Evolutionary conservation across 1,140 invertebrate genomes (phyloP), one percentile per base, ranked within the genome.

Genomic region (Penaeus vannamei): DNA sequence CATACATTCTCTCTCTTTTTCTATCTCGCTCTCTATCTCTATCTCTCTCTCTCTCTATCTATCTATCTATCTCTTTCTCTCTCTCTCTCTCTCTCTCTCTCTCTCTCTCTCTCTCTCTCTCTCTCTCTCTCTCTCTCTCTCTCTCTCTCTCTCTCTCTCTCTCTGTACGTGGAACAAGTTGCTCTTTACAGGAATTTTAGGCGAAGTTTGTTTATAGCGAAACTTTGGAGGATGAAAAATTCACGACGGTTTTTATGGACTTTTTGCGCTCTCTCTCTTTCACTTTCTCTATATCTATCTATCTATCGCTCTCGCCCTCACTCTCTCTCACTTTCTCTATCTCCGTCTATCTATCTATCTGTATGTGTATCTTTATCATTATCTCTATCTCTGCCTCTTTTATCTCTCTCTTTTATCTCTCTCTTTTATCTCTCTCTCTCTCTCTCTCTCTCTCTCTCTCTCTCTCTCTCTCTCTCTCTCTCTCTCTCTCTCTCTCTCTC

Each of bases 61-160:
- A 1, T 32, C 29, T 32, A 3, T 32, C 66, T 32, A 3, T 32
- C 66, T 69, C 66, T 69, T 14, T 69, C 66, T 69, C 66, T 26
- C 66, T 69, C 29, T 32, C 29, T 32, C 29, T 32, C 29, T 32
- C 29, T 32, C 66, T 69, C 29, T 32, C n/a, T 32, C 29, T n/a
- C 29, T 32, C 29, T 32, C 29, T 26, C 66, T 32, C 66, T 69
- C 66, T 69, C 66, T 61, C n/a, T 91, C 64, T 32, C 46, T 77
- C 64, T 72, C 89, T 69, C 53, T 90, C 66, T 62, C 53, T 29
- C 60, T n/a, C 62, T 85, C 60, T 62, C 83, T 61, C 42, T 84
- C 61, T 84, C 60, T 85, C 46, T 91, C 64, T 90, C 81, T 85
- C 46, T 69, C 66, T 69, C 66, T 22, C n/a, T 69, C 66, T 69